Evolutionary conservation across 2,888 invertebrate species (phyloP), one percentile per base, ranked within the genome.

Genomic region (Rhagonycha lutea): DNA sequence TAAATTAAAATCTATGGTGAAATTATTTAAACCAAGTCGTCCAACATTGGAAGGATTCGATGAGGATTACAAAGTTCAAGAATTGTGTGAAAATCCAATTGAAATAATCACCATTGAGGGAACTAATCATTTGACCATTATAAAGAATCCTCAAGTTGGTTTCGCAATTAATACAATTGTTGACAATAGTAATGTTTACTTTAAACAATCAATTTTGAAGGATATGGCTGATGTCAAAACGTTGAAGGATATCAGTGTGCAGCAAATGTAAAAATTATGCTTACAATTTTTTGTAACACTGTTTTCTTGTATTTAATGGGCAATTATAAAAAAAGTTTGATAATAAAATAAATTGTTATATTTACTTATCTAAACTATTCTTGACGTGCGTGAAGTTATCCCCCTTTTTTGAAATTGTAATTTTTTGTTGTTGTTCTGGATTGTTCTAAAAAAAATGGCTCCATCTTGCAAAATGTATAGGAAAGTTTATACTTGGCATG

Each of bases 71-170:
- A 92, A 92, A 14, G 85, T 95, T 0, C 90, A 91, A 0, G 89
- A 90, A 84, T 85, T 90, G 24, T 92, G 92, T 0, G 89, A 89
- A 26, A 89, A 89, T 0, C 88, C 89, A 3, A 89, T 94, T 0
- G 89, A 89, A 0, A 88, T 94, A 0, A 90, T 91, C 81, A 90
- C 89, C 68, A 88, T 94, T n/a, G 93, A 94, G 82, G 95, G 95
- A 10, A 47, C n/a, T 2, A 93, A 93, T 83, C 95, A 95, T 82
- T 85, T 90, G 0, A 91, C 91, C 61, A 93, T 95, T 82, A 83
- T 95, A 80, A 92, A 94, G 12, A 93, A 92, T 82, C 89, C 90
- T 69, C 91, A 91, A 80, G 87, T 92, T 69, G 90, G 92, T 0
- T 89, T 91, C 76, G 88, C 92, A n/a, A 91, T 94, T 29, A 92